Conservation (phyloP, 2,113 vertebrate species). For the Heloderma charlesbogerti region DNA sequence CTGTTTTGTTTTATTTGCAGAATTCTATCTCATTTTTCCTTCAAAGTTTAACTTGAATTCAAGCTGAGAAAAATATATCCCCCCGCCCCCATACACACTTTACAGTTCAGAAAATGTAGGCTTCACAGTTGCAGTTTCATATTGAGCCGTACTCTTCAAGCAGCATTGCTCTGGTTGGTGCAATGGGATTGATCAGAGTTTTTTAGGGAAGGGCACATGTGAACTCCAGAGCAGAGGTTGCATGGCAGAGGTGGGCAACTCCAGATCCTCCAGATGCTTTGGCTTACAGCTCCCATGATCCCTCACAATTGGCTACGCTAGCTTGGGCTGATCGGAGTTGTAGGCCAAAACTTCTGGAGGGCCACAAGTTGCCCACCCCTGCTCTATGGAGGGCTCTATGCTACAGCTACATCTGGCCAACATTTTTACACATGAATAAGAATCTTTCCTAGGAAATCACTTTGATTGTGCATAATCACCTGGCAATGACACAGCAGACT, state of each 20-base stretch:
- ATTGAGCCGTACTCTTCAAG: background rate
- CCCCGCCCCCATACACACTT: background rate
- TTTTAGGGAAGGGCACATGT: background rate
- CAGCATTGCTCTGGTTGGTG: background rate
- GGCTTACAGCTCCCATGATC: too few species aligned
- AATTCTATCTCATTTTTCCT: background rate
- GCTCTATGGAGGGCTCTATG: background rate
- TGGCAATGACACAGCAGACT: constrained; percentile 1
- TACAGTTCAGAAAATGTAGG: background rate
- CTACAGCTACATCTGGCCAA: too few species aligned
- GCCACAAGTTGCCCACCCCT: background rate
- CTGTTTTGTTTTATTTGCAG: background rate
- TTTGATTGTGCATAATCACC: constrained; percentile 24
- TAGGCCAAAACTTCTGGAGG: background rate
- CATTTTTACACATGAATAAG: background rate
- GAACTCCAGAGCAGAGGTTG: background rate
- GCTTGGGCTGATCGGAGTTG: too few species aligned
- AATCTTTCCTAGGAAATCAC: background rate
- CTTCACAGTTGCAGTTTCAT: background rate
- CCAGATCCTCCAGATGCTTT: too few species aligned
- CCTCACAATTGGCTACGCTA: too few species aligned
- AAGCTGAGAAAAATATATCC: background rate
- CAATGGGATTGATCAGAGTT: background rate
- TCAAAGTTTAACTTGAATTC: background rate
- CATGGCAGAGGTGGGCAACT: background rate